A percentile compares a stretch with the other conserved stretches of the same genome.
phyloP scores from a whole-genome alignment of 2,888 invertebrate genomes.

The Ligdia adustata region DNA sequence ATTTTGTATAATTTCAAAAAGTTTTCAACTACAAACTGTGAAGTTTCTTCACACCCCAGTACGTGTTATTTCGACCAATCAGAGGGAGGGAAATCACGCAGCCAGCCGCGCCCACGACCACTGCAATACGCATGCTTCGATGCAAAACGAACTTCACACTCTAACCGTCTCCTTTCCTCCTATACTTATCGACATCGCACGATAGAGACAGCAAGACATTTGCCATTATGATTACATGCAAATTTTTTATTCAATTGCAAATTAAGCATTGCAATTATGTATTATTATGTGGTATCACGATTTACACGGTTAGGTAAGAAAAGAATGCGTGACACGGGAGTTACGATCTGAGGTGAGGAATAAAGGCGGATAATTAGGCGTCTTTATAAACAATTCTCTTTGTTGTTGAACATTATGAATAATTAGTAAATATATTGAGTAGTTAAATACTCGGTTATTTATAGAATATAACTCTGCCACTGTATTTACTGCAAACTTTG shows the following conservation, averaged over 20 bases:
- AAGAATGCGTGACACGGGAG: conserved; percentile 51
- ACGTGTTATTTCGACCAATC: conserved; percentile 64
- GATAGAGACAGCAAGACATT: conserved; percentile 58
- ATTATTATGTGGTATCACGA: conserved; percentile 66
- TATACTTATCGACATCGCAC: conserved; percentile 35
- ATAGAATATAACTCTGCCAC: neutral
- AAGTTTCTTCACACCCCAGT: conserved; percentile 74
- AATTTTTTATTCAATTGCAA: conserved; percentile 79
- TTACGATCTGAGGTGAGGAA: conserved; percentile 42
- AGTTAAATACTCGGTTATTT: neutral
- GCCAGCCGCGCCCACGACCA: conserved; percentile 69
- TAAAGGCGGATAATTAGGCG: conserved; percentile 21
- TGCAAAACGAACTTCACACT: conserved; percentile 56
- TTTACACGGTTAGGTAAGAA: conserved; percentile 46
- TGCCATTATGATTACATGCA: conserved; percentile 72
- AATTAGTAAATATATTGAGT: neutral
- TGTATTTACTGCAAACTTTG: no score
- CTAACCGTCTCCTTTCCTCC: conserved; percentile 59
- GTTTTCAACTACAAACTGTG: conserved; percentile 67
- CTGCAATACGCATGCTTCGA: conserved; percentile 78
- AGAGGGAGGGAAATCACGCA: conserved; percentile 56
- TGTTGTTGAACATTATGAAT: neutral
- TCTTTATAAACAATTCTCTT: conserved; percentile 15
- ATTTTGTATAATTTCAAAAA: conserved; percentile 62
- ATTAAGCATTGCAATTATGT: conserved; percentile 78